Evolutionary conservation across 2,113 vertebrate species (phyloP), one percentile per base, ranked within the genome.

Genomic region (Haemorhous mexicanus): DNA sequence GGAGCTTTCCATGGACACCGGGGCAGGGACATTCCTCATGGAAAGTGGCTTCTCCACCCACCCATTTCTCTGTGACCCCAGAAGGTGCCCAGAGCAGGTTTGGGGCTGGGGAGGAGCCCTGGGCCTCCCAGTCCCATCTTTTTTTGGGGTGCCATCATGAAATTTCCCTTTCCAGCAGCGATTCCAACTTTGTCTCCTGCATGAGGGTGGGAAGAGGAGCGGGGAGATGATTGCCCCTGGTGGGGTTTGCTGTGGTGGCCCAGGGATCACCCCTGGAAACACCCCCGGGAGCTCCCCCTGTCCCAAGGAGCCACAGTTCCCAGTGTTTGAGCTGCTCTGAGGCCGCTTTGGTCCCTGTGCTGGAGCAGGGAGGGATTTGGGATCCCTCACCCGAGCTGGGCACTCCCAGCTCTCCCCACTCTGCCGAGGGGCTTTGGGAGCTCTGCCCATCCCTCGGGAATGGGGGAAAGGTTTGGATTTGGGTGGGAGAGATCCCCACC

Each of bases 121-220:
- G 15, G 14, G 0, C 37, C 5, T 7, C 47, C 66, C 89, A 27
- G 3, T 6, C 16, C 44, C 14, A 1, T 3, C 13, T 4, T 4
- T 59, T 13, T 11, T 32, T 11, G 6, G 30, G 43, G 18, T 17
- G 6, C 19, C 33, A 2, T 2, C 1, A 18, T 5, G 14, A 13
- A 10, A 9, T 53, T 67, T 6, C 24, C n/a, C 49, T 59, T 81
- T 43, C 46, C 56, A 9, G n/a, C 11, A 9, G 69, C 1, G 7
- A 41, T 81, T 46, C 2, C 3, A 33, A 7, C 13, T 35, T 62
- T 6, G 8, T 10, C 43, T 50, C 63, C 63, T 30, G 24, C 4
- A 1, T 0, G 0, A 0, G 10, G 27, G 43, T 22, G 59, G 80
- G 88, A 37, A 59, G 61, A 49, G 0, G 10, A 52, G 28, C 0